Evolutionary conservation across 2,888 invertebrate species (phyloP).

Genomic region (Epinotia brunnichana): DNA sequence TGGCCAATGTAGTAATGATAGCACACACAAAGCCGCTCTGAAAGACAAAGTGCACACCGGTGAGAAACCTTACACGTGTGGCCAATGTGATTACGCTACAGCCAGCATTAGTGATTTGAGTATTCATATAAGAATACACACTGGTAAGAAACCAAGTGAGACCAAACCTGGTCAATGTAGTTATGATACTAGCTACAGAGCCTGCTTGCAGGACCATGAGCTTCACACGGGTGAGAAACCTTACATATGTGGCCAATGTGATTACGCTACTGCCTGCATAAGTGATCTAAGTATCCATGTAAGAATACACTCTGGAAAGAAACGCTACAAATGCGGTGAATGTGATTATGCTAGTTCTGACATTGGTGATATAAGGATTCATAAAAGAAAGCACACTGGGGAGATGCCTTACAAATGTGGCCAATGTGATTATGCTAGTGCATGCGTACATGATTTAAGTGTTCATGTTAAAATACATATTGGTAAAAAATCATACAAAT

Average conservation of each 20-base stretch:
- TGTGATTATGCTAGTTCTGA: neutral
- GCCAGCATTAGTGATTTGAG: neutral
- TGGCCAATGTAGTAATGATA: neutral
- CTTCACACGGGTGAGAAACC: neutral
- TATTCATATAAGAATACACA: conserved; percentile 21
- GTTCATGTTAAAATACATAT: conserved; percentile 45
- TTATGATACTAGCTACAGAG: neutral
- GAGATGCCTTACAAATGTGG: conserved; percentile 26
- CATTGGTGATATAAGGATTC: neutral
- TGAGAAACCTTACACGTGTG: neutral
- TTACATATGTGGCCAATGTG: neutral
- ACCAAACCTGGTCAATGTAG: neutral
- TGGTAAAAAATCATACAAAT: conserved; percentile 39
- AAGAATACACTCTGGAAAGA: conserved; percentile 33
- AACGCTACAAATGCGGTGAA: neutral
- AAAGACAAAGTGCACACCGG: neutral
- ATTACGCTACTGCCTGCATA: neutral
- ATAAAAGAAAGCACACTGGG: neutral
- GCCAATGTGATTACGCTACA: neutral
- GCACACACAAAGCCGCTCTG: neutral
- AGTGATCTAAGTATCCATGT: neutral
- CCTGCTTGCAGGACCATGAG: too few species aligned
- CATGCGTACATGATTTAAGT: conserved; percentile 25
- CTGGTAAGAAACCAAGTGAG: conserved; percentile 29
- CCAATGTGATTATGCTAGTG: conserved; percentile 36